These are phyloP conservation scores for Diachrysia chrysitis DNA, from an alignment of 2,888 invertebrate genomes.

Conservation along the genomic window DNA sequence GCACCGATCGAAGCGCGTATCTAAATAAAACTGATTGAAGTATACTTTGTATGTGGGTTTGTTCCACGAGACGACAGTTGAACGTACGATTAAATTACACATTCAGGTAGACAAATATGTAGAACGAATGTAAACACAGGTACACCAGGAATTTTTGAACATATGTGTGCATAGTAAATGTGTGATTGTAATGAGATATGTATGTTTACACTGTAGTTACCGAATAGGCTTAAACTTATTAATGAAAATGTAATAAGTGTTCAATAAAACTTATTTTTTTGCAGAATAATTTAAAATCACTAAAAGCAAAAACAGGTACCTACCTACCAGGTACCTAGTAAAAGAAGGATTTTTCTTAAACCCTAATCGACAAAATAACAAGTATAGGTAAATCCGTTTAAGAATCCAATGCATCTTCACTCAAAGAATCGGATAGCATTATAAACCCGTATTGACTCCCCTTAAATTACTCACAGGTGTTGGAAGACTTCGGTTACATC, in stretches of 20 bases:
- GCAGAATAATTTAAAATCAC: no score
- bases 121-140: conserved; percentile 26
- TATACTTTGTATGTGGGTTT: conserved; percentile 48
- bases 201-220: neutral
- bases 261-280: no score
- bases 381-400: neutral
- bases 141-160: conserved; percentile 9
- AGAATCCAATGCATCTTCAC: neutral
- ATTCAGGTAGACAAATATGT: conserved; percentile 34
- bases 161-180: neutral
- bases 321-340: no score
- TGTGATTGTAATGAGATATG: neutral
- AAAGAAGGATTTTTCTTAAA: neutral
- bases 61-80: conserved; percentile 35
- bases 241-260: no score
- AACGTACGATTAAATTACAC: conserved; percentile 47
- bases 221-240: no score
- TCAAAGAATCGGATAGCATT: neutral
- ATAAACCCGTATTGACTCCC: neutral
- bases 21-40: conserved; percentile 61
- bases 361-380: neutral
- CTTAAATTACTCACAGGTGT: conserved; percentile 88
- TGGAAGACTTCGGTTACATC: conserved; percentile 97
- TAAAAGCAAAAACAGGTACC: no score
- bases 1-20: conserved; percentile 50